Conservation (phyloP, 2,888 invertebrate species). For the Alentia gelatinosa region DNA sequence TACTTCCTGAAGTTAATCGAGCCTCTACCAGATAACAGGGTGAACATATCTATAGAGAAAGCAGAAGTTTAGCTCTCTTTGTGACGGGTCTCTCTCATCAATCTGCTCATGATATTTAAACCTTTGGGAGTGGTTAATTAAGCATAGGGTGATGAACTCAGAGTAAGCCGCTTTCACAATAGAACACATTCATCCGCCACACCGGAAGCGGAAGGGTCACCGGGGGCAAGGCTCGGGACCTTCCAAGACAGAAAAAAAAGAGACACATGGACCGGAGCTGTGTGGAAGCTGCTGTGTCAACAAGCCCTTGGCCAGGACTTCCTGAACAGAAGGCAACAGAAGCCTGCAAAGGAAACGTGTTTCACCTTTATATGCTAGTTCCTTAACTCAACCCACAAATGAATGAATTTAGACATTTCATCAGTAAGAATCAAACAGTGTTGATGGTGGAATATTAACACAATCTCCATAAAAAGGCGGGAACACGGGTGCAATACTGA, state of each 20-base stretch:
- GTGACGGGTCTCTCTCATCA: background rate
- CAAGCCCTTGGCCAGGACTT: background rate
- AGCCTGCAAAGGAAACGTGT: too few relatives aligned
- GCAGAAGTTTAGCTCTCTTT: too few relatives aligned
- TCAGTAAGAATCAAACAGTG: too few relatives aligned
- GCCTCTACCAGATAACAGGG: background rate
- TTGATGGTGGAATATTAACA: too few relatives aligned
- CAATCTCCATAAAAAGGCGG: too few relatives aligned
- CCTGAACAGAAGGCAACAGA: background rate
- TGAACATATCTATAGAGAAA: background rate
- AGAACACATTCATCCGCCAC: background rate
- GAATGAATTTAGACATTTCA: too few relatives aligned
- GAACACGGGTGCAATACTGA: too few relatives aligned
- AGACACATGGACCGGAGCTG: background rate
- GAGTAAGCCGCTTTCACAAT: background rate
- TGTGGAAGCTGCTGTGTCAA: background rate
- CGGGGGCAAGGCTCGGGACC: background rate
- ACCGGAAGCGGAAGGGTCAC: slow-evolving; percentile 21
- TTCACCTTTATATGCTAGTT: too few relatives aligned
- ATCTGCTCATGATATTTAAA: background rate
- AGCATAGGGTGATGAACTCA: background rate
- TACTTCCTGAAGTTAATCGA: background rate
- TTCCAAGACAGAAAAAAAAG: background rate
- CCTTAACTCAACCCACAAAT: too few relatives aligned
- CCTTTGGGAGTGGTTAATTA: background rate